phyloP scores from a whole-genome alignment of 1,140 invertebrate genomes.

The Tigriopus japonicus region DNA sequence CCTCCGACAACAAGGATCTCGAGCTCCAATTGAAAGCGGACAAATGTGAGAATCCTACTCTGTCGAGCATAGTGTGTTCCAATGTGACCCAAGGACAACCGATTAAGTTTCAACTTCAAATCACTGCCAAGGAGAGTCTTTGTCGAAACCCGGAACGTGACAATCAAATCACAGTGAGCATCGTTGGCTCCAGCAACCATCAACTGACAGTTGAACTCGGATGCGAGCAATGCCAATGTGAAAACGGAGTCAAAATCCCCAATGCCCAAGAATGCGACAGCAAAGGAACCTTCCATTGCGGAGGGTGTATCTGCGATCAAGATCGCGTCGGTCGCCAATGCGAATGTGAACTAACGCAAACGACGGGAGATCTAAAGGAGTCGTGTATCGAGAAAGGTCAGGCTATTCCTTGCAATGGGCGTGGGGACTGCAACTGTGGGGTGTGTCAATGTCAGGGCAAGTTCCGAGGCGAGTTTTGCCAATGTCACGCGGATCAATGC shows the following conservation, averaged over 20 bases:
- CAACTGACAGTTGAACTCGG: not conserved
- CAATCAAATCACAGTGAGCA: not conserved
- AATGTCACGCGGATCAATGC: slow-evolving; percentile 21
- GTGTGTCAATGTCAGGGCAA: not conserved
- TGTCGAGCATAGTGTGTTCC: not conserved
- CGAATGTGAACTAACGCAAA: too few relatives aligned
- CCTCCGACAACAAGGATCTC: not conserved
- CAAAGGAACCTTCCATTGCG: not conserved
- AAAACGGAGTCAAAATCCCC: not conserved
- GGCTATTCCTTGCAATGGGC: not conserved
- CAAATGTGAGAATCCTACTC: not conserved
- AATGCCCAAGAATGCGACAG: not conserved
- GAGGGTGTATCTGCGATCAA: not conserved
- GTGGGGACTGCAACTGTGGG: slow-evolving; percentile 8
- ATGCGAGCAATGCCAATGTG: not conserved
- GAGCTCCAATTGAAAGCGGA: not conserved
- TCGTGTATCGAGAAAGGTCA: too few relatives aligned
- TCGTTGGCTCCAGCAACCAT: not conserved
- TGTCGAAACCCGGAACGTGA: not conserved
- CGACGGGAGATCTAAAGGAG: too few relatives aligned
- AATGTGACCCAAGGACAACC: not conserved
- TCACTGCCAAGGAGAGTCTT: not conserved
- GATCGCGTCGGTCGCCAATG: not conserved
- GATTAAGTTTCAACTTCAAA: not conserved
- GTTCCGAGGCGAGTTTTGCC: slow-evolving; percentile 14